These are phyloP conservation scores for Aquatica leii DNA, from an alignment of 2,888 invertebrate species.

Conservation along the genomic window DNA sequence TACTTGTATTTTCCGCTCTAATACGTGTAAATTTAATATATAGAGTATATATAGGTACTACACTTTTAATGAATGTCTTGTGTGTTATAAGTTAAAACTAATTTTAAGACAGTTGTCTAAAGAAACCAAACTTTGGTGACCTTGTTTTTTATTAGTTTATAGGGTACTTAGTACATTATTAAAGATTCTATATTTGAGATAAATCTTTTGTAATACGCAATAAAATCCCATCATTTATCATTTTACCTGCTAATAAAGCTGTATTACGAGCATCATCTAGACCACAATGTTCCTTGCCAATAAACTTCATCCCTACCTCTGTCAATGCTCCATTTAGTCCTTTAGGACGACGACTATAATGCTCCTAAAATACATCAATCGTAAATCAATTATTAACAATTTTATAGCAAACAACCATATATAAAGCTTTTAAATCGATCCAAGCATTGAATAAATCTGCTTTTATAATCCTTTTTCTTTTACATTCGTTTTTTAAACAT, in stretches of 20 bases:
- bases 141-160: not conserved
- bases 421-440: slow-evolving; percentile 68
- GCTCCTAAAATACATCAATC: slow-evolving; percentile 56
- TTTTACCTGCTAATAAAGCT: slow-evolving; percentile 65
- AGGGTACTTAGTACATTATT: not conserved
- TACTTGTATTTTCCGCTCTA: no score
- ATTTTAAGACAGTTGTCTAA: not conserved
- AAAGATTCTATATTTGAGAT: not conserved
- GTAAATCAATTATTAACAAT: not conserved
- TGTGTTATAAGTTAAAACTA: not conserved
- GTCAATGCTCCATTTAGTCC: slow-evolving; percentile 65
- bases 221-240: slow-evolving; percentile 66
- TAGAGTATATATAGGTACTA: not conserved
- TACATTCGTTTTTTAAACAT: slow-evolving; percentile 67
- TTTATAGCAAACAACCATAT: slow-evolving; percentile 50
- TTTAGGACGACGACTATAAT: slow-evolving; percentile 65
- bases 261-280: slow-evolving; percentile 70
- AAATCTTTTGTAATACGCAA: slow-evolving; percentile 60
- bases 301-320: slow-evolving; percentile 66
- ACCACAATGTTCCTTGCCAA: slow-evolving; percentile 69
- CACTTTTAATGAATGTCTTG: not conserved
- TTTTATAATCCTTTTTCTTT: slow-evolving; percentile 65
- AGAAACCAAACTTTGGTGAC: no score
- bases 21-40: not conserved
- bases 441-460: slow-evolving; percentile 65